A percentile compares a stretch with the other conserved stretches of the same genome.
Evolutionary conservation across 2,113 vertebrate genomes (phyloP).

Genomic region (Pantherophis guttatus): DNA sequence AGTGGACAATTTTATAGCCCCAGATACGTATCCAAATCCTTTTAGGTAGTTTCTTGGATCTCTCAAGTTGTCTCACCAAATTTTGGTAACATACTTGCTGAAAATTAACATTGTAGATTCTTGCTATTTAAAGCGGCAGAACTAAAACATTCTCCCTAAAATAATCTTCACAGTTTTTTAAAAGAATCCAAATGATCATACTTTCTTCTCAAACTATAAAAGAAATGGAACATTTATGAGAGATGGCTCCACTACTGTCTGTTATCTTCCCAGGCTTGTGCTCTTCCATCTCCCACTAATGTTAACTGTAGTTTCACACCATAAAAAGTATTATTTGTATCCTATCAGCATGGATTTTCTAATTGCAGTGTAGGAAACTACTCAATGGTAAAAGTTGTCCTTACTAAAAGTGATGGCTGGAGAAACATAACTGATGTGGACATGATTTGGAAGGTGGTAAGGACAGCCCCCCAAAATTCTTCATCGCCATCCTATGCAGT

Average conservation of each 20-base stretch:
- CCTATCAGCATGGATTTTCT: neutral
- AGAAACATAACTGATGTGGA: neutral
- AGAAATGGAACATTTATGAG: neutral
- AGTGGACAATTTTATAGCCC: neutral
- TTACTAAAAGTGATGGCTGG: neutral
- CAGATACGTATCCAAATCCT: neutral
- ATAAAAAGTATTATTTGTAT: neutral
- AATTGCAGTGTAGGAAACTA: neutral
- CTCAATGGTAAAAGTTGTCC: neutral
- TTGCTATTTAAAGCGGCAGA: neutral
- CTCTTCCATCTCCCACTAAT: neutral
- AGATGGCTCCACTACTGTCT: neutral
- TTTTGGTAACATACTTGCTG: neutral
- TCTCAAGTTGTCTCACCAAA: neutral
- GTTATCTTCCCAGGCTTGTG: neutral
- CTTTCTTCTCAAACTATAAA: neutral
- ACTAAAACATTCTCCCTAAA: neutral
- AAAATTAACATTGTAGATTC: neutral
- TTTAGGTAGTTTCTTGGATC: neutral
- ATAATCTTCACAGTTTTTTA: neutral
- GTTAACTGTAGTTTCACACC: neutral
- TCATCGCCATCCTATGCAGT: neutral
- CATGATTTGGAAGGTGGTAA: neutral
- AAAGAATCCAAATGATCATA: neutral
- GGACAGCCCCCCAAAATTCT: neutral